Conservation (phyloP, 2,797 vertebrate species). For the Etheostoma perlongum region DNA sequence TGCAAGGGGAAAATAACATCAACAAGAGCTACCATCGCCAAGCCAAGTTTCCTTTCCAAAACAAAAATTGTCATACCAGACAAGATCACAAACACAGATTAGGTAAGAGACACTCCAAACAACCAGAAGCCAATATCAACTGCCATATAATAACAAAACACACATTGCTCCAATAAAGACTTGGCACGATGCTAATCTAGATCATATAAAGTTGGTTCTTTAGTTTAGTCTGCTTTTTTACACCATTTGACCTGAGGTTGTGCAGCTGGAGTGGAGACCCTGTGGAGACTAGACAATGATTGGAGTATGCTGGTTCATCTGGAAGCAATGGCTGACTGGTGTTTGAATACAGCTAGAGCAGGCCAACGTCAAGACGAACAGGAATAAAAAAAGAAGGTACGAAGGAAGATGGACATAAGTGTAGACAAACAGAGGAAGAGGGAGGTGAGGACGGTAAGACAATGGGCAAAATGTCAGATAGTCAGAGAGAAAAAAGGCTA, state of each 20-base stretch:
- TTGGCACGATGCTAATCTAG: constrained; percentile 52
- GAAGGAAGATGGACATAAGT: constrained; percentile 17
- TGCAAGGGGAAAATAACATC: constrained; percentile 24
- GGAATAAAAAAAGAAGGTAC: background rate
- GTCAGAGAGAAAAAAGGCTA: background rate
- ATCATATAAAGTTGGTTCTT: constrained; percentile 20
- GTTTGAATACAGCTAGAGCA: constrained; percentile 25
- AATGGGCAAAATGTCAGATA: constrained; percentile 2
- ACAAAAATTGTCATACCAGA: constrained; percentile 61
- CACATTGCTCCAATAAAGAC: constrained; percentile 56
- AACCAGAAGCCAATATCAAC: constrained; percentile 51
- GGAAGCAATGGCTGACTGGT: constrained; percentile 51
- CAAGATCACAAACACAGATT: constrained; percentile 71
- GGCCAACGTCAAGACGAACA: constrained; percentile 23
- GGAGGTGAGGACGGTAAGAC: background rate
- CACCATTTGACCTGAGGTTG: constrained; percentile 46
- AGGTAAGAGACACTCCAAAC: constrained; percentile 46
- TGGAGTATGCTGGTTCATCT: constrained; percentile 51
- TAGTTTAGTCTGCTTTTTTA: constrained; percentile 34
- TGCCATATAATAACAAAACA: constrained; percentile 48
- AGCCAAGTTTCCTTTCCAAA: constrained; percentile 49
- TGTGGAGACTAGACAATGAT: constrained; percentile 38
- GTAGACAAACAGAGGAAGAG: constrained; percentile 29
- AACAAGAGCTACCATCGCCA: constrained; percentile 15
- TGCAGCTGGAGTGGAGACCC: constrained; percentile 57